Base-by-base conservation (phyloP, 2,113 vertebrate species). In the Nyctereutes procyonoides region DNA sequence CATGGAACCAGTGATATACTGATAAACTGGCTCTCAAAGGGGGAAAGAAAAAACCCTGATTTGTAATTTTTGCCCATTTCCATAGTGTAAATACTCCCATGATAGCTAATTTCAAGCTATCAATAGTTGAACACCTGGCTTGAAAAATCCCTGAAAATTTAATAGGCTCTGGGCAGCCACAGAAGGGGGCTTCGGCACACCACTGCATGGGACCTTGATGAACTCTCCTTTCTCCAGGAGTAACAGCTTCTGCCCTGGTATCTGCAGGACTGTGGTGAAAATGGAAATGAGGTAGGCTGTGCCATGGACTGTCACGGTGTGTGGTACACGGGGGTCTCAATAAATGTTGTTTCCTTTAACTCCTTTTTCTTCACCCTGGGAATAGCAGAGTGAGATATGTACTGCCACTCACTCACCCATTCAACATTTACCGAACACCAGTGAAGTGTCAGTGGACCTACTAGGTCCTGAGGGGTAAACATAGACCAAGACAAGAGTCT, bases 111-210 rank as follows among this genome's bases (percentile, higher is more conserved):
- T 95, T 76, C 51, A 82, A 43, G 65, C 63, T 93, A 32, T 69
- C 55, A 15, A 2, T 55, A 62, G 16, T 88, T 94, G 90, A 67
- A 87, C 60, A 82, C 51, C 38, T 62, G 73, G 63, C 65, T 81
- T 91, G 82, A 77, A 82, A 95, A 81, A 3, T 71, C 73, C 65
- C 76, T 26, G 32, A 85, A 81, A 65, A 92, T 82, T 12, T 58
- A 22, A 32, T 30, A 48, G 67, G 38, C 15, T 60, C 63, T 88
- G 28, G 38, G 51, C 24, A 53, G 48, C 32, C 22, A 5, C n/a
- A 38, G 53, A 4, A 48, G 2, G 35, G 80, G 89, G 51, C 35
- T 53, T 24, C 67, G 3, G 15, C 9, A 7, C 22, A 20, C 22
- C 30, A 0, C 22, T 84, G 26, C 17, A 2, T 3, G 20, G 16